Evolutionary conservation across 2,888 invertebrate species (phyloP).

Genomic region (Sphaeridia pumilis): DNA sequence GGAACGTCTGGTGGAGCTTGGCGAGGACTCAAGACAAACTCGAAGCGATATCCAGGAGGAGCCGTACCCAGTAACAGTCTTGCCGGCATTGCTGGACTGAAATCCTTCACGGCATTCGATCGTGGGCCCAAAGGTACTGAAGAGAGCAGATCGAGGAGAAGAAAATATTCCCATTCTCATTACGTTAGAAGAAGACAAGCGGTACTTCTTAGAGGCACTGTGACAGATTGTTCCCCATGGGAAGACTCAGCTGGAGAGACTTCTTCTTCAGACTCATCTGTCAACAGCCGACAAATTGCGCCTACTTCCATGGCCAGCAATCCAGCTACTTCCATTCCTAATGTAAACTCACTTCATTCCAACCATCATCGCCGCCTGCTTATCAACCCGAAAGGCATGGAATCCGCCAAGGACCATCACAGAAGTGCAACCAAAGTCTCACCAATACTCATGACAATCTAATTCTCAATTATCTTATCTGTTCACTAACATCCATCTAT

Average conservation of each 20-base stretch:
- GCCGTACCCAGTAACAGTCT: background rate
- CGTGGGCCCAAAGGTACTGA: background rate
- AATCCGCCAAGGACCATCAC: background rate
- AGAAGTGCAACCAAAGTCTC: constrained; percentile 6
- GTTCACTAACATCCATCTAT: background rate
- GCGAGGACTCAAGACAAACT: constrained; percentile 10
- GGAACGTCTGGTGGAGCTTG: constrained; percentile 17
- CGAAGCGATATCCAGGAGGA: background rate
- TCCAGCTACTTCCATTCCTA: too few species aligned
- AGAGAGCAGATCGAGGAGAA: background rate
- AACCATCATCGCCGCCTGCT: constrained; percentile 1
- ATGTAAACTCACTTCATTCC: too few species aligned
- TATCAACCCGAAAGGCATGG: too few species aligned
- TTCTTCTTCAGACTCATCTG: constrained; percentile 1
- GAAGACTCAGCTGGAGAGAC: constrained; percentile 16
- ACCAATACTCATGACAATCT: constrained; percentile 13
- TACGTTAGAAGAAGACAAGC: constrained; percentile 23
- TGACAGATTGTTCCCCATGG: constrained; percentile 34
- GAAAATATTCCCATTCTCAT: constrained; percentile 8
- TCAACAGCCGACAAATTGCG: constrained; percentile 2
- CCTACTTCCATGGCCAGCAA: too few species aligned
- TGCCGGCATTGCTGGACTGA: background rate
- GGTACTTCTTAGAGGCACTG: constrained; percentile 26
- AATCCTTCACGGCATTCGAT: background rate
- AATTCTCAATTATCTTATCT: background rate